Base-by-base conservation (phyloP, 1,140 invertebrate species). In the Drosophila takahashii region DNA sequence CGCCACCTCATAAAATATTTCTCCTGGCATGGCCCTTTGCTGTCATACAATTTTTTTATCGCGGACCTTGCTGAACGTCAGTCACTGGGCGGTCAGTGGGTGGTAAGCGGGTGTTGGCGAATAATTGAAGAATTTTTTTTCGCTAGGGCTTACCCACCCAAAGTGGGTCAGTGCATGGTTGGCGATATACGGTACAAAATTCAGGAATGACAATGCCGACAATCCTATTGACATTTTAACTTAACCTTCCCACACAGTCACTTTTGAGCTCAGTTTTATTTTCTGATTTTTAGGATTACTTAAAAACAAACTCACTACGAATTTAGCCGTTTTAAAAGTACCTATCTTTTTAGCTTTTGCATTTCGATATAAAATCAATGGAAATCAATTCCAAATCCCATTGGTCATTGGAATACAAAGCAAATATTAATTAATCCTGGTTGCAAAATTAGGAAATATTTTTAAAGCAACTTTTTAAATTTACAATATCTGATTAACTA, bases 191-290 rank as follows among this genome's bases (percentile, higher is more conserved):
- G 26, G 36, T 41, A 61, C 22, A 56, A 77, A 77, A 69, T 75
- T 57, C 44, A 57, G 57, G 39, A 52, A 42, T 36, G 51, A 57
- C 48, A 56, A 56, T 42, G 36, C 4, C 51, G 27, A 3, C 53
- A 27, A 70, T 77, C 44, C 64, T 70, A 77, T 77, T 77, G 74
- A 77, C 74, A 70, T 79, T 79, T 58, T 62, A 58, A 58, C 62
- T 75, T 59, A 34, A 29, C 57, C 61, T 41, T 42, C 39, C 45
- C 22, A 48, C 16, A 48, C 42, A 70, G 22, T 15, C 45, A 56
- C 29, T 71, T 29, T 16, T 32, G 45, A 53, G 42, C 36, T 16
- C 6, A 32, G 22, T 67, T 69, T 69, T 42, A 39, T 18, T 69
- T 57, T 48, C 29, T 29, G 34, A 57, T 70, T 48, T 70, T 32